Evolutionary conservation across 2,888 invertebrate genomes (phyloP).

Genomic region (Neoscelio sp.): DNA sequence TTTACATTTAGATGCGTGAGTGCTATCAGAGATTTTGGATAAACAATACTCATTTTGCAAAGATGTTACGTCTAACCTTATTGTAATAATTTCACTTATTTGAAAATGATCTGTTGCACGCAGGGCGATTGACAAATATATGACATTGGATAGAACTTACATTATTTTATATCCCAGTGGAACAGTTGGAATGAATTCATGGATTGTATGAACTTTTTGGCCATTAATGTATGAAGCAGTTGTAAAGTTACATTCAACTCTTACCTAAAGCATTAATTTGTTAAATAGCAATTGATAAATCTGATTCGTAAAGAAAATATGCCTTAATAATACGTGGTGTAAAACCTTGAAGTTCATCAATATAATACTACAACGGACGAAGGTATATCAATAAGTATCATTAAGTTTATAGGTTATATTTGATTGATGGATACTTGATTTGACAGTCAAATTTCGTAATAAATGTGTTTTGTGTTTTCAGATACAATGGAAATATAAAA

Average conservation of each 20-base stretch:
- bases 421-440: constrained; percentile 32
- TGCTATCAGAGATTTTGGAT: no score
- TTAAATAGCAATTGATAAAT: constrained; percentile 23
- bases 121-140: constrained; percentile 61
- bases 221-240: constrained; percentile 42
- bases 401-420: constrained; percentile 33
- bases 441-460: no score
- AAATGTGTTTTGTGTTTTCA: constrained; percentile 28
- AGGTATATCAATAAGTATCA: constrained; percentile 18
- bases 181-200: constrained; percentile 53
- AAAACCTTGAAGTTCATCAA: constrained; percentile 4
- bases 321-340: constrained; percentile 31
- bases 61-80: constrained; percentile 60
- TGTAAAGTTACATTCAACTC: constrained; percentile 30
- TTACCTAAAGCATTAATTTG: neutral
- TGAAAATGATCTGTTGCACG: constrained; percentile 46
- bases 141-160: constrained; percentile 65
- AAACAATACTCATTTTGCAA: no score
- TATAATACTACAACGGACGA: no score
- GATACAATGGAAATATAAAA: constrained; percentile 17
- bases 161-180: constrained; percentile 68
- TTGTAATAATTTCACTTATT: constrained; percentile 19
- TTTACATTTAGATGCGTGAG: no score
- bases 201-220: constrained; percentile 57
- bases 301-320: constrained; percentile 1